phyloP scores from a whole-genome alignment of 1,140 invertebrate species.

The Hypsibius dujardini region DNA sequence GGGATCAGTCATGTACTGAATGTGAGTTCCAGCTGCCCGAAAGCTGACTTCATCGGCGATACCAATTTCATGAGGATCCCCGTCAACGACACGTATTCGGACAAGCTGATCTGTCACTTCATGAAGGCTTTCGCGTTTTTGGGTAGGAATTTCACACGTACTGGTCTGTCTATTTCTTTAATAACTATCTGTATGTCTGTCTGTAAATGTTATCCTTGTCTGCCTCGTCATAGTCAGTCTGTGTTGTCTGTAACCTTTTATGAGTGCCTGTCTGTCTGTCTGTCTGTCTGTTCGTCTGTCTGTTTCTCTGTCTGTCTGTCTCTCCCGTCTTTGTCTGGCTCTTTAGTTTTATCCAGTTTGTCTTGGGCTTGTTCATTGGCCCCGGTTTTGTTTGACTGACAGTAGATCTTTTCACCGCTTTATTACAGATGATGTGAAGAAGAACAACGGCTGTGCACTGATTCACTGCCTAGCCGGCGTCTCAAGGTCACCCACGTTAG shows the following conservation, averaged over 20 bases:
- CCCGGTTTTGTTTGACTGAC: background rate
- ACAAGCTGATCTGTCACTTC: slow-evolving; percentile 43
- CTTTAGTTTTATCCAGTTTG: too few species aligned
- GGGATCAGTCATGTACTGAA: slow-evolving; percentile 44
- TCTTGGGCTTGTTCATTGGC: too few species aligned
- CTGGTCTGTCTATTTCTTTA: too few species aligned
- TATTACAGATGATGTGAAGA: slow-evolving; percentile 38
- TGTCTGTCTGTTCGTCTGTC: too few species aligned
- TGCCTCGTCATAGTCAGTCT: too few species aligned
- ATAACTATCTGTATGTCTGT: too few species aligned
- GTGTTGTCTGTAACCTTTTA: too few species aligned
- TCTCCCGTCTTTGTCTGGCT: too few species aligned
- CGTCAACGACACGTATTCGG: slow-evolving; percentile 44
- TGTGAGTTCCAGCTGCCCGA: slow-evolving; percentile 41
- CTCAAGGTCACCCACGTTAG: slow-evolving; percentile 43
- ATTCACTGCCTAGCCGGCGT: slow-evolving; percentile 47
- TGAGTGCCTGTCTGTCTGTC: too few species aligned
- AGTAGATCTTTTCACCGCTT: slow-evolving; percentile 18
- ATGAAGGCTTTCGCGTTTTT: slow-evolving; percentile 44
- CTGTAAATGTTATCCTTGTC: too few species aligned
- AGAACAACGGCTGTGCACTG: slow-evolving; percentile 40
- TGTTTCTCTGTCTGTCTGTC: too few species aligned
- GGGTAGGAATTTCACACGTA: slow-evolving; percentile 31
- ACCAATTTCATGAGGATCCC: slow-evolving; percentile 44
- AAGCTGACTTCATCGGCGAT: slow-evolving; percentile 40